phyloP scores from a whole-genome alignment of 2,113 vertebrate genomes.

The Gulo gulo region DNA sequence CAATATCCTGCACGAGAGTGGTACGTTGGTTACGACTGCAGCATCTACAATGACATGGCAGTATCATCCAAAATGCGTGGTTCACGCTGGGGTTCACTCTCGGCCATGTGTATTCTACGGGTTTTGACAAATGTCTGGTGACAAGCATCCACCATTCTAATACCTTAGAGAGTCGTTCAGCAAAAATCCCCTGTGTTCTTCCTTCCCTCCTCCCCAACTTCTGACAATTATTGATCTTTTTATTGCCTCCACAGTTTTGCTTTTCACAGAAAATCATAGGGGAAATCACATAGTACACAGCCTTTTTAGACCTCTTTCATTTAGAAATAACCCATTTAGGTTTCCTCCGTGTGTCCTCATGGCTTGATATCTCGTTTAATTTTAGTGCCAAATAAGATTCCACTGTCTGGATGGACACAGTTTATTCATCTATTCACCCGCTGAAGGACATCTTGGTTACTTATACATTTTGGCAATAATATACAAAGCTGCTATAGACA shows the following conservation, averaged over 20 bases:
- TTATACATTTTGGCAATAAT: neutral
- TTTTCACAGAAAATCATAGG: neutral
- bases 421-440: neutral
- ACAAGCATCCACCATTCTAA: neutral
- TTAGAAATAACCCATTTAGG: neutral
- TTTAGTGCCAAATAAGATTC: neutral
- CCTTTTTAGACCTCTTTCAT: neutral
- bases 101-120: neutral
- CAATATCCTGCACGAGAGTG: neutral
- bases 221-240: neutral
- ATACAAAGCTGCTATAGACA: neutral
- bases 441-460: too few relatives aligned
- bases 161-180: neutral
- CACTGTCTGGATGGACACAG: neutral
- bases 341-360: neutral
- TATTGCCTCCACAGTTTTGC: neutral
- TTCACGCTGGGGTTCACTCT: neutral
- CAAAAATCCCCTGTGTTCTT: neutral
- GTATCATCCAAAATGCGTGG: neutral
- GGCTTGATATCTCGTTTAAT: neutral
- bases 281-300: neutral
- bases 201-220: neutral
- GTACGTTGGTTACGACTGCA: neutral
- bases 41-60: neutral
- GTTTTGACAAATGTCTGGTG: neutral